A percentile compares a stretch with the other conserved stretches of the same genome.
phyloP scores from a whole-genome alignment of 1,140 invertebrate genomes.

The Planococcus citri region DNA sequence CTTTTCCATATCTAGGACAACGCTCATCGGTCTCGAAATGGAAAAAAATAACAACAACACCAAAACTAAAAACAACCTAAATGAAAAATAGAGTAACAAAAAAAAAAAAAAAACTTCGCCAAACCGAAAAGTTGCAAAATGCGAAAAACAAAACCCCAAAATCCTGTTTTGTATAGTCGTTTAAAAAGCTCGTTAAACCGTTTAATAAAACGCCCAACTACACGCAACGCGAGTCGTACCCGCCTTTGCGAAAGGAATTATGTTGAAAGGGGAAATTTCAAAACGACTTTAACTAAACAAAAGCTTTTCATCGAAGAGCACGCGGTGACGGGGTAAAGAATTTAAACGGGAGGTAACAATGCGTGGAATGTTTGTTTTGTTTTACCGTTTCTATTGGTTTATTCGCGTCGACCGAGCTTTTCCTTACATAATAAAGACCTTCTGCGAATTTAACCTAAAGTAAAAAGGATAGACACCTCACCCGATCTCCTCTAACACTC shows the following conservation, averaged over 20 bases:
- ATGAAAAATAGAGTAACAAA: too few species aligned
- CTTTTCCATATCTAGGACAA: too few species aligned
- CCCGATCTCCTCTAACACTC: slow-evolving; percentile 14
- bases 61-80: too few species aligned
- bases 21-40: too few species aligned
- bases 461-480: slow-evolving; percentile 18
- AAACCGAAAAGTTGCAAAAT: too few species aligned
- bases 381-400: slow-evolving; percentile 19
- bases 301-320: slow-evolving; percentile 18
- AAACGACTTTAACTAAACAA: slow-evolving; percentile 20
- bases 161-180: neutral
- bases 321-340: neutral
- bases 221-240: slow-evolving; percentile 7
- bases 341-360: slow-evolving; percentile 20
- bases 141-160: too few species aligned
- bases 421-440: slow-evolving; percentile 20
- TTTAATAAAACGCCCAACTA: slow-evolving; percentile 20
- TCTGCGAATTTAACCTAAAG: slow-evolving; percentile 13
- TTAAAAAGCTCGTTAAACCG: slow-evolving; percentile 19
- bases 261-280: slow-evolving; percentile 9
- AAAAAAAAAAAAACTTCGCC: too few species aligned
- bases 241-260: slow-evolving; percentile 15
- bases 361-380: slow-evolving; percentile 20
- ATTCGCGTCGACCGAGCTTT: slow-evolving; percentile 18
- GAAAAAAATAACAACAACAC: too few species aligned